Conservation (phyloP, 2,888 invertebrate species). For the Eustalomyia histrio region DNA sequence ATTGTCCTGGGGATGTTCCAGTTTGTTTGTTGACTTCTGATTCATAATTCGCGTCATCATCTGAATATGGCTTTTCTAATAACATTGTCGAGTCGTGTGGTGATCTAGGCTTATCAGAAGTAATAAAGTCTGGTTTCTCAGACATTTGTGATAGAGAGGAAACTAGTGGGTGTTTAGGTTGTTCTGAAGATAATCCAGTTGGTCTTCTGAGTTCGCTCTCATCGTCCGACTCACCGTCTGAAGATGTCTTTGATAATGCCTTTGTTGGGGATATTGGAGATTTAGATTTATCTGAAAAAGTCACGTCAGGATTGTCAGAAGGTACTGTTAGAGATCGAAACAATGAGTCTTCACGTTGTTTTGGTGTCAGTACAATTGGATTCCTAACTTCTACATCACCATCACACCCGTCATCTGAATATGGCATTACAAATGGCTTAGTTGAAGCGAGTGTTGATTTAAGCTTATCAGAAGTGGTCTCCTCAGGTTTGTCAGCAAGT, state of each 20-base stretch:
- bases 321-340: not conserved
- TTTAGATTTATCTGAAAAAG: not conserved
- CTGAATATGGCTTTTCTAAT: not conserved
- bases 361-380: conserved; percentile 4
- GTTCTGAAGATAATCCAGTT: too few relatives aligned
- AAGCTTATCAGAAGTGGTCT: too few relatives aligned
- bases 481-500: too few relatives aligned
- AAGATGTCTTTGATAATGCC: too few relatives aligned
- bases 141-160: too few relatives aligned
- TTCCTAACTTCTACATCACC: not conserved
- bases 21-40: not conserved
- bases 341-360: not conserved
- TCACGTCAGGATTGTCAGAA: not conserved
- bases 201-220: too few relatives aligned
- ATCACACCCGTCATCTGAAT: conserved; percentile 17
- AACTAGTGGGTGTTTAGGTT: too few relatives aligned
- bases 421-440: conserved; percentile 6
- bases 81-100: not conserved
- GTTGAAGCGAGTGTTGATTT: too few relatives aligned
- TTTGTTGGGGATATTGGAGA: not conserved
- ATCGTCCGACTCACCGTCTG: too few relatives aligned
- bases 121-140: not conserved
- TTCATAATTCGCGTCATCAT: not conserved
- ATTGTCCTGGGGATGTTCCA: not conserved
- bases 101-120: not conserved